A percentile compares a stretch with the other conserved stretches of the same genome.
Conservation (phyloP, 2,797 vertebrate species). For the Arctocebus calabarensis region DNA sequence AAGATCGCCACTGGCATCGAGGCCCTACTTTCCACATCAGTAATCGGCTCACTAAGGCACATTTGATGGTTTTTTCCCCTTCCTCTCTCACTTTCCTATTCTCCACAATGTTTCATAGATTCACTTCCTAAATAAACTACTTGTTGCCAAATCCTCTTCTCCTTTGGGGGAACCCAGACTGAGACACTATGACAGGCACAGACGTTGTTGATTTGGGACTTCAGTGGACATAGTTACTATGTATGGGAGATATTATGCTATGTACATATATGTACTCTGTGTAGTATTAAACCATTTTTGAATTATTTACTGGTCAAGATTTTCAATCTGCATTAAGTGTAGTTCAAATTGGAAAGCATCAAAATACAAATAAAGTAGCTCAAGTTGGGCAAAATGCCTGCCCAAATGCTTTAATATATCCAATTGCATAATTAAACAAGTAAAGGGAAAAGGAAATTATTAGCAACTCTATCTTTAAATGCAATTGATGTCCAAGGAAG, state of each 20-base stretch:
- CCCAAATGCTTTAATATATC: constrained; percentile 67
- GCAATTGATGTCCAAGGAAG: constrained; percentile 56
- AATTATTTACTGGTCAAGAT: constrained; percentile 1
- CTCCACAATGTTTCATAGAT: background rate
- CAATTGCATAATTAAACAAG: constrained; percentile 66
- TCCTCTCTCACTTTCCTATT: background rate
- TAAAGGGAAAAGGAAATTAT: constrained; percentile 76
- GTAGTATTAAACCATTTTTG: background rate
- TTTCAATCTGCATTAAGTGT: constrained; percentile 22
- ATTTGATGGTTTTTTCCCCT: background rate
- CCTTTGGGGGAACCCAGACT: background rate
- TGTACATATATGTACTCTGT: background rate
- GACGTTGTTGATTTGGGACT: background rate
- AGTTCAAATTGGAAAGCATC: constrained; percentile 58
- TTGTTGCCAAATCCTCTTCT: background rate
- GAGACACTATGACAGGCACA: background rate
- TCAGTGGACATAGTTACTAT: background rate
- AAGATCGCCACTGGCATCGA: background rate
- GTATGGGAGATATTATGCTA: background rate
- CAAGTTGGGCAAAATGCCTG: constrained; percentile 43
- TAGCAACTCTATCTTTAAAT: constrained; percentile 74
- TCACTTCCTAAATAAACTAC: background rate
- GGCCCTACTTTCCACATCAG: background rate
- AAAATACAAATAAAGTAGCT: constrained; percentile 58
- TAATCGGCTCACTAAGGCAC: background rate